Base-by-base conservation (phyloP, 1,140 invertebrate species). In the Diachasmimorpha longicaudata region DNA sequence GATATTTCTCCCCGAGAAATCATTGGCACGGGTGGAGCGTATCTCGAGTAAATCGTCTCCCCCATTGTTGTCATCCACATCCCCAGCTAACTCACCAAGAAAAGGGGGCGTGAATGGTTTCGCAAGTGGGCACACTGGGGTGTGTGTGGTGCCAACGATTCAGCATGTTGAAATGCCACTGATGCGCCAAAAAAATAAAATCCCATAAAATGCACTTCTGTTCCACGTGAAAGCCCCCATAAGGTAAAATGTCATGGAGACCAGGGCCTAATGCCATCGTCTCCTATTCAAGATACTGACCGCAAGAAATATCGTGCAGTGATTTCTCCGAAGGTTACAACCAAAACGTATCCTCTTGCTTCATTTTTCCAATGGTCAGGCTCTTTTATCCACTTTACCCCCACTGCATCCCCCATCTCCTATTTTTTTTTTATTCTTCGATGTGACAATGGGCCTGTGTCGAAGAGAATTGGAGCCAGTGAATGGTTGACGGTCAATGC, bases 71-170 rank as follows among this genome's bases (percentile, higher is more conserved):
- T 72, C 37, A 39, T 13, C 11, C 10, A 63, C 4, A 71, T 70
- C 36, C 37, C 13, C n/a, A 37, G 70, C 25, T 75, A 52, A 21
- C 16, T 44, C 66, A n/a, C 25, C 6, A 37, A 73, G 63, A 73
- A 23, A 19, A 48, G 39, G 66, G 76, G 76, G 76, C 76, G 76
- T 74, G 76, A 77, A 63, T 52, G 63, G 39, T 74, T 76, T 77
- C 48, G 76, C 76, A 77, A 77, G 76, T 77, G 76, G 44, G 72
- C 70, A 70, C 37, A 36, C n/a, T 36, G 37, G 37, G 31, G 68
- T 70, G 68, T 58, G 52, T 58, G 58, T 63, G 69, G 42, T 19
- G 19, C 69, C 69, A 46, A 37, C 75, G 70, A 71, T 71, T 1
- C 11, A 71, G 4, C 44, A 46, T 10, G 39, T 1, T 71, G 16